Conservation (phyloP, 1,140 invertebrate genomes). For the Mya arenaria region DNA sequence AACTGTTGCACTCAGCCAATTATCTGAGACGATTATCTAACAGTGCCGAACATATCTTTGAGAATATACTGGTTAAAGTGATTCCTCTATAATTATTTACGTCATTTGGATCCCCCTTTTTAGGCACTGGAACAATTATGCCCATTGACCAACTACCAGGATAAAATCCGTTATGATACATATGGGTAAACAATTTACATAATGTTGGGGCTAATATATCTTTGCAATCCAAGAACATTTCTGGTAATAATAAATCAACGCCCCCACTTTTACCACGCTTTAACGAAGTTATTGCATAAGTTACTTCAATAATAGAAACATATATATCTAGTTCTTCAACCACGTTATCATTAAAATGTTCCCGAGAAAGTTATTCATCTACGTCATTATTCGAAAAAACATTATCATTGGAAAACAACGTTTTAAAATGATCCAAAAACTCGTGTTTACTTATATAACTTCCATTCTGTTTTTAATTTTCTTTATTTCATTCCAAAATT, state of each 20-base stretch:
- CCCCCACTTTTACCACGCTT: neutral
- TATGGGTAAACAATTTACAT: slow-evolving; percentile 3
- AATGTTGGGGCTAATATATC: slow-evolving; percentile 1
- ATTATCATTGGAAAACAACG: neutral
- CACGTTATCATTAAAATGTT: neutral
- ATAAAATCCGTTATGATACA: neutral
- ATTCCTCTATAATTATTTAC: neutral
- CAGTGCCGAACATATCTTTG: neutral
- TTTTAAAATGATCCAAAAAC: neutral
- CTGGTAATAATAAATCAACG: neutral
- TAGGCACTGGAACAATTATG: slow-evolving; percentile 4
- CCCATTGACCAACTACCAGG: neutral
- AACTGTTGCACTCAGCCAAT: neutral
- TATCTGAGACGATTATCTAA: neutral
- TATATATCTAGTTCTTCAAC: neutral
- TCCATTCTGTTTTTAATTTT: neutral
- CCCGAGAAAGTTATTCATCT: neutral
- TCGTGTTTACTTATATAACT: neutral
- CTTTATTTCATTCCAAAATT: slow-evolving; percentile 7
- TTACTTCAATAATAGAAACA: neutral
- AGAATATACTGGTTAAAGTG: neutral
- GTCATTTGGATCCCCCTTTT: neutral
- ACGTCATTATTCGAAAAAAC: neutral
- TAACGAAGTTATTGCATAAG: neutral
- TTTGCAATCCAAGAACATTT: neutral